Conservation (phyloP, 1,140 invertebrate genomes). For the Drosophila takahashii region DNA sequence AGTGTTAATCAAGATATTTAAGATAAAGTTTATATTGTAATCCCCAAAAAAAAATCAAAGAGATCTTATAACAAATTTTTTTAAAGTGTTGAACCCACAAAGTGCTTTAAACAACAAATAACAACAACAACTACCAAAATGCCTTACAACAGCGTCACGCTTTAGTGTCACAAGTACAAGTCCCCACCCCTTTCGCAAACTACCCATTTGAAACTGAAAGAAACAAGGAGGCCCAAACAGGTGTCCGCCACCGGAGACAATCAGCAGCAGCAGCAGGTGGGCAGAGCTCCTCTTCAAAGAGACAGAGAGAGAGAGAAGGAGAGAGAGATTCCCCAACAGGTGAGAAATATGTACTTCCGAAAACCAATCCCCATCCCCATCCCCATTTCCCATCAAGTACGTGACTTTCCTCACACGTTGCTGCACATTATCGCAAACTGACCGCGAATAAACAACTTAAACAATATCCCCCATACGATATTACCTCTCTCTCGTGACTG, state of each 20-base stretch:
- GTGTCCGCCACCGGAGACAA: conserved; percentile 32
- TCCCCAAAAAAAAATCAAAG: neutral
- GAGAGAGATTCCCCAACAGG: conserved; percentile 9
- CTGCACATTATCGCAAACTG: conserved; percentile 23
- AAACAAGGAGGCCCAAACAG: conserved; percentile 21
- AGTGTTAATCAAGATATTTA: conserved; percentile 2
- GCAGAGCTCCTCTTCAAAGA: neutral
- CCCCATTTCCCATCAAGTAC: conserved; percentile 18
- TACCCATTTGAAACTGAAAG: conserved; percentile 40
- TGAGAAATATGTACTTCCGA: conserved; percentile 2
- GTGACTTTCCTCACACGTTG: conserved; percentile 54
- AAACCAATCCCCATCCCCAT: neutral
- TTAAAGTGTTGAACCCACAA: conserved; percentile 65
- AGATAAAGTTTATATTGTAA: conserved; percentile 1
- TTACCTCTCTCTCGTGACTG: neutral
- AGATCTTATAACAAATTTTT: conserved; percentile 62
- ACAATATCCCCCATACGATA: neutral
- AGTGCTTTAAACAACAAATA: conserved; percentile 47
- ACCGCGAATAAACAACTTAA: conserved; percentile 17
- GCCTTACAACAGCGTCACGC: conserved; percentile 76
- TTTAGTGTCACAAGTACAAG: conserved; percentile 75
- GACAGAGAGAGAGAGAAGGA: neutral
- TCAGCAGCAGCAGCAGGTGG: conserved; percentile 16
- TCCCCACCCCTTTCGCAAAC: conserved; percentile 14
- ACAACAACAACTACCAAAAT: conserved; percentile 60